Evolutionary conservation across 2,888 invertebrate genomes (phyloP).

Genomic region (Torymus aiolomorphi): DNA sequence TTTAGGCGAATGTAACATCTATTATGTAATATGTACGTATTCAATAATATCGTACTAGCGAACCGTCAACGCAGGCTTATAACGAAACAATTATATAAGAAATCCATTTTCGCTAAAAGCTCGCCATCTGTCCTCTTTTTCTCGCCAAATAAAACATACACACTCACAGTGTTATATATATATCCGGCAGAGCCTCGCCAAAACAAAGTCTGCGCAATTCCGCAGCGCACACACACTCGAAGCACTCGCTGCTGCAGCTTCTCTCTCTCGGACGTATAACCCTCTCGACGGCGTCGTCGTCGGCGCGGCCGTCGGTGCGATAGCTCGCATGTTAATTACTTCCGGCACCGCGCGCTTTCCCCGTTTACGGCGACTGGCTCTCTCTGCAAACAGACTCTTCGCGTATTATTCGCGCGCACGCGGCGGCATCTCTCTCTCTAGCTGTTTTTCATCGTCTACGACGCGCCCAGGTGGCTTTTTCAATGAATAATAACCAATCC

Average conservation of each 20-base stretch:
- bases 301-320: not conserved
- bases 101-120: no score
- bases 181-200: no score
- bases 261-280: not conserved
- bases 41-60: no score
- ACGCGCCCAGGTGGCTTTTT: not conserved
- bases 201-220: no score
- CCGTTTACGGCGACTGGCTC: conserved; percentile 8
- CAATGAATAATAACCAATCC: conserved; percentile 34
- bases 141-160: no score
- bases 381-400: conserved; percentile 38
- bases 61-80: no score
- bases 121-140: no score
- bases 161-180: no score
- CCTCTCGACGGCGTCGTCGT: not conserved
- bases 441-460: not conserved
- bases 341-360: conserved; percentile 43
- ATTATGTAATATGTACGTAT: no score
- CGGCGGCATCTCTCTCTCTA: not conserved
- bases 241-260: not conserved
- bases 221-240: no score
- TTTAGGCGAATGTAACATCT: no score
- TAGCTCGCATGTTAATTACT: conserved; percentile 57
- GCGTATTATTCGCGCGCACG: conserved; percentile 21
- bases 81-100: no score